Evolutionary conservation across 1,140 invertebrate genomes (phyloP).

Genomic region (Listronotus oregonensis): DNA sequence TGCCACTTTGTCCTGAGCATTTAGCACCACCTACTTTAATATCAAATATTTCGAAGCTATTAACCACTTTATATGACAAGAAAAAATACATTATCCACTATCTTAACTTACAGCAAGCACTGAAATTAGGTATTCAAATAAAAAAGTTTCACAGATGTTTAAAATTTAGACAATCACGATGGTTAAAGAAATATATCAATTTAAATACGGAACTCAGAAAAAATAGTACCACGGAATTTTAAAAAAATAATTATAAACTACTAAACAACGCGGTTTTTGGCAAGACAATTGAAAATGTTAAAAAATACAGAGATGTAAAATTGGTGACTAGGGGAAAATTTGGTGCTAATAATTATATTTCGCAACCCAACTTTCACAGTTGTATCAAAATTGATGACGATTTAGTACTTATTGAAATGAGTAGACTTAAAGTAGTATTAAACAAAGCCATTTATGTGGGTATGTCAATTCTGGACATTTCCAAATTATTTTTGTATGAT

Average conservation of each 20-base stretch:
- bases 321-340: slow-evolving; percentile 42
- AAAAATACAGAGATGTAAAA: slow-evolving; percentile 51
- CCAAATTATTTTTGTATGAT: too few relatives aligned
- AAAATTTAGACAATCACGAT: slow-evolving; percentile 43
- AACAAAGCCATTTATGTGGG: too few relatives aligned
- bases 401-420: too few relatives aligned
- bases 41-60: slow-evolving; percentile 55
- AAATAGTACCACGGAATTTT: slow-evolving; percentile 52
- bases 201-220: slow-evolving; percentile 51
- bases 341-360: slow-evolving; percentile 44
- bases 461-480: too few relatives aligned
- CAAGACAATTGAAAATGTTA: slow-evolving; percentile 55
- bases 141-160: slow-evolving; percentile 48
- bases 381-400: too few relatives aligned
- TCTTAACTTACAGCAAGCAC: slow-evolving; percentile 3
- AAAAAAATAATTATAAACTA: slow-evolving; percentile 58
- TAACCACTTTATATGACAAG: slow-evolving; percentile 10
- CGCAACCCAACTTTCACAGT: too few relatives aligned
- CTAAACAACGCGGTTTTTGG: slow-evolving; percentile 48
- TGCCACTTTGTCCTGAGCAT: slow-evolving; percentile 55
- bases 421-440: too few relatives aligned
- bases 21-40: slow-evolving; percentile 23
- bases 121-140: slow-evolving; percentile 1
- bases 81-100: slow-evolving; percentile 35
- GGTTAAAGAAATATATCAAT: slow-evolving; percentile 54